Base-by-base conservation (phyloP, 2,797 vertebrate species). In the Alcedo quadribrachys region DNA sequence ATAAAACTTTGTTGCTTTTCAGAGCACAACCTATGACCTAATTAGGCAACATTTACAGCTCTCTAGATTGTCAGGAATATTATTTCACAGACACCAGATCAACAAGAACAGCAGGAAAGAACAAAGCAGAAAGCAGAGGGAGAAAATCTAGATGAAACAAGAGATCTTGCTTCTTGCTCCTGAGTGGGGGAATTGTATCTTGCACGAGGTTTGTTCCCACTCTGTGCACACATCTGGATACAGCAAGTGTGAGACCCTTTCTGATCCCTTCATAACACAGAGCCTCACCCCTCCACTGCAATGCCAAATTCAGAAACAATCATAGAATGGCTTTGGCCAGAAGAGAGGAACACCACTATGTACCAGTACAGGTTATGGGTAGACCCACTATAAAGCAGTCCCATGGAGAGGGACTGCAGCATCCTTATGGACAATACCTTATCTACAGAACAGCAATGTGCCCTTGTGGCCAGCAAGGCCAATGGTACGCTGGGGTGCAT, bases 41-140 rank as follows among this genome's bases (percentile, higher is more conserved):
- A 94, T 90, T 83, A 93, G 12, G 65, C 66, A 91, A 70, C 24
- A 30, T 61, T 77, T 88, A 89, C 30, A 85, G 58, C 17, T 85
- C 28, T 74, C 62, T 37, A 69, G 53, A 85, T 27, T 54, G 25
- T 16, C 37, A 80, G 40, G 63, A 83, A 53, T 89, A 57, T 80
- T 93, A 63, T 80, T 90, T 91, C 62, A 81, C 28, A 80, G 73
- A 86, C 61, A 76, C 35, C 63, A 90, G 9, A 53, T 58, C 27
- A 68, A 80, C 32, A 57, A 19, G 27, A 86, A 30, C 21, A 77
- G 21, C 12, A 54, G 50, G 75, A 53, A 81, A 50, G 48, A 80
- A 73, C 68, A 61, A 83, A 89, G 42, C 32, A 62, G 51, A 73
- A 82, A 70, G 57, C 46, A 60, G 48, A 60, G 69, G 27, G 40